Percentiles rank a stretch among this genome's conserved stretches.
Evolutionary conservation across 2,888 invertebrate species (phyloP).

Genomic region (Dyspetes luteomarginatus): DNA sequence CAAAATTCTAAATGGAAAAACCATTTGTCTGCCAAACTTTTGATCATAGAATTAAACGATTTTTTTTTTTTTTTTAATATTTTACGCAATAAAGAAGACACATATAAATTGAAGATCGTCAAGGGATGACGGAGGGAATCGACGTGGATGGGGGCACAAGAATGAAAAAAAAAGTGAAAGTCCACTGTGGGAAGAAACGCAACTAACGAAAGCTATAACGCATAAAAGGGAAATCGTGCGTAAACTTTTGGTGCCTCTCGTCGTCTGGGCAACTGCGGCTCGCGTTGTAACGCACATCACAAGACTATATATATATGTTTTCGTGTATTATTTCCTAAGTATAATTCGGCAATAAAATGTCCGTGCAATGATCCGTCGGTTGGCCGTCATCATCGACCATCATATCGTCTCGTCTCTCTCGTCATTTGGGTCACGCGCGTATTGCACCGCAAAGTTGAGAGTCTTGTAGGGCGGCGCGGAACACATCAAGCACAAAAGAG

Average conservation of each 20-base stretch:
- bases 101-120: constrained; percentile 30
- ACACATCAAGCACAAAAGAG: constrained; percentile 35
- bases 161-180: constrained; percentile 54
- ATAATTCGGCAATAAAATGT: constrained; percentile 64
- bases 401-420: constrained; percentile 36
- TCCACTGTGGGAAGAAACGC: constrained; percentile 54
- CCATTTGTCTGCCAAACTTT: too few relatives aligned
- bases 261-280: constrained; percentile 28
- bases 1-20: too few relatives aligned
- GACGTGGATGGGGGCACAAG: neutral
- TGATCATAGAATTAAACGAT: too few relatives aligned
- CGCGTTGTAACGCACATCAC: constrained; percentile 31
- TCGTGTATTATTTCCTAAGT: constrained; percentile 61
- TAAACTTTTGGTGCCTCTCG: constrained; percentile 37
- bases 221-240: constrained; percentile 59
- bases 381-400: constrained; percentile 63
- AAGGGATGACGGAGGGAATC: constrained; percentile 40
- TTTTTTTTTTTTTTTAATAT: too few relatives aligned
- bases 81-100: neutral
- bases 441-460: constrained; percentile 39
- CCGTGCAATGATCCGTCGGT: constrained; percentile 58
- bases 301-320: constrained; percentile 11
- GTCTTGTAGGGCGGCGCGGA: constrained; percentile 29
- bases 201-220: constrained; percentile 65
- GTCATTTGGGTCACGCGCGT: constrained; percentile 59